These are phyloP conservation scores for Scaptomyza cyrtandrae DNA, from an alignment of 2,888 invertebrate species.

Conservation along the genomic window DNA sequence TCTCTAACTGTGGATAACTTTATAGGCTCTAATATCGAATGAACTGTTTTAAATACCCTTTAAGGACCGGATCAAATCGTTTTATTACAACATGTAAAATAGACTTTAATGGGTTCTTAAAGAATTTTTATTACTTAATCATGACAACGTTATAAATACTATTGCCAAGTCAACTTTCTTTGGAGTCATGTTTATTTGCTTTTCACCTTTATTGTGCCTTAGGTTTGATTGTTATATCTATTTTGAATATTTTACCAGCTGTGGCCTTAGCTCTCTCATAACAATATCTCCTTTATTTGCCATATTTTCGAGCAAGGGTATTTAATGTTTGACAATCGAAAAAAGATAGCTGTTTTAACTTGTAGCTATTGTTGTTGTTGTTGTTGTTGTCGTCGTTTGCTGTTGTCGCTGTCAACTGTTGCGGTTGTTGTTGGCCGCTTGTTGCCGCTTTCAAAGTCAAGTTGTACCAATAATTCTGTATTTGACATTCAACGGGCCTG, in stretches of 20 bases:
- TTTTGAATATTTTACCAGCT: neutral
- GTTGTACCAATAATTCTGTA: conserved; percentile 78
- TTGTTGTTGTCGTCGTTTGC: conserved; percentile 50
- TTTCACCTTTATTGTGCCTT: neutral
- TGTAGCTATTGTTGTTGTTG: conserved; percentile 33
- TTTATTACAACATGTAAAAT: neutral
- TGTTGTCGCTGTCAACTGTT: conserved; percentile 53
- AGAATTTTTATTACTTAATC: neutral
- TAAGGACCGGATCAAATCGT: neutral
- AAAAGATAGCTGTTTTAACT: conserved; percentile 6
- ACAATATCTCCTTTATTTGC: neutral
- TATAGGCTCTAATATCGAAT: conserved; percentile 42
- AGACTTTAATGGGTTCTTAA: neutral
- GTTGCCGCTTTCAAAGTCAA: conserved; percentile 63
- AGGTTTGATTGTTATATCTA: neutral
- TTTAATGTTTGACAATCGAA: conserved; percentile 22
- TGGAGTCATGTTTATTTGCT: neutral
- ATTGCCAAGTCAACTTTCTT: neutral
- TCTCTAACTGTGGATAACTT: conserved; percentile 43
- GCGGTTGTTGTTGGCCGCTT: conserved; percentile 57
- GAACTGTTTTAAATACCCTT: conserved; percentile 42
- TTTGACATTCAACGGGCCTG: conserved; percentile 72
- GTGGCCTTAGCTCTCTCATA: neutral
- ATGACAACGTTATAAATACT: too few species aligned
- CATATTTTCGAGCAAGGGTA: conserved; percentile 17